Base-by-base conservation (phyloP, 2,113 vertebrate species). In the Mixornis gularis region DNA sequence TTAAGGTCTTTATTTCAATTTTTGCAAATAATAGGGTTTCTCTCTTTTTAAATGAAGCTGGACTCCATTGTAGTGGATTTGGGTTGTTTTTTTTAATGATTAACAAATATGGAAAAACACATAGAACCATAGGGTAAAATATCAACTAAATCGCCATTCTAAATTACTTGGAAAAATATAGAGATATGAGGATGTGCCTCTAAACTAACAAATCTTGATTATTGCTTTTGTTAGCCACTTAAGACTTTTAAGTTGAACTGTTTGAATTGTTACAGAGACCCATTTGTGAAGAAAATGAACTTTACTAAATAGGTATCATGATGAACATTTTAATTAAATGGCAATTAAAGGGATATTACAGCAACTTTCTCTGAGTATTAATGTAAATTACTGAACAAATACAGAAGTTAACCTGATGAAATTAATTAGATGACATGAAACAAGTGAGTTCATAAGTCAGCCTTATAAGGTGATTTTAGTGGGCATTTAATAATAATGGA, bases 381-480 rank as follows among this genome's bases (percentile, higher is more conserved):
- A 34, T 82, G 51, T 53, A 48, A 82, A 82, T 81, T 77, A 46
- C n/a, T 38, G n/a, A 86, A 41, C 11, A 72, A 77, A 72, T 68
- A 30, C 11, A 56, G 38, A 41, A 20, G 5, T 70, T 90, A 87
- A 78, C 46, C 46, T 65, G 36, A 55, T 69, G 13, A 55, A 87
- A 85, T 65, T 81, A 87, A 79, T 81, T 87, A 63, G 12, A 66
- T 73, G 4, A 73, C 26, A 65, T 87, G 52, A 58, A 85, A 77
- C 8, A 63, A 58, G 44, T 60, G 22, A 72, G 30, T 32, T 81
- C 62, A 74, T 5, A 60, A 81, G 13, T 40, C 66, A 66, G 27
- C 7, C 27, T 27, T 43, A 52, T n/a, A 64, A 81, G 17, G 9
- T 58, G 16, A 68, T 24, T 63, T 49, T 27, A 52, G 34, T 27